Evolutionary conservation across 2,797 vertebrate genomes (phyloP), one percentile per base, ranked within the genome.

Genomic region (Pangasius macronema): DNA sequence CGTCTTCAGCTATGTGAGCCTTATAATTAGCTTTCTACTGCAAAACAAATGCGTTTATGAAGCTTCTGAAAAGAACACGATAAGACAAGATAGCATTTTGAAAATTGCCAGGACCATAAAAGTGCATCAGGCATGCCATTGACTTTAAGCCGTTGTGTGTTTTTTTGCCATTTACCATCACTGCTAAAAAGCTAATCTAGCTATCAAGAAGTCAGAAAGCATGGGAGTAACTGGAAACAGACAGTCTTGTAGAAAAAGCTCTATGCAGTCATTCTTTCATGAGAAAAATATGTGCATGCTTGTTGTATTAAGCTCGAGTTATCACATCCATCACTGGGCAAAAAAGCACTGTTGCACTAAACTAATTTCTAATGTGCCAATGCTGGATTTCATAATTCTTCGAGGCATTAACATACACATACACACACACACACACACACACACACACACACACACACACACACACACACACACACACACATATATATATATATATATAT

Each of bases 31-130:
- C n/a, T 67, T 61, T 36, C 22, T 65, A 42, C 39, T 59, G 53
- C 68, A 76, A 88, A 90, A 84, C 82, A 81, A 80, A 82, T 65
- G 30, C 75, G 70, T 57, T 86, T 86, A 90, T 76, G 7, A 53
- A 85, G 83, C 83, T 88, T 88, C 82, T 73, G 36, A 82, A 83
- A 27, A 85, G 46, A 59, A 61, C 36, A 61, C 33, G 8, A 77
- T 76, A 55, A 81, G 61, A 53, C 77, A 87, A 27, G 59, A 84
- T 49, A 86, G 20, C 76, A 59, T 80, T 80, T 57, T 3, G 51
- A 57, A 79, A 77, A 92, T 82, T 51, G 91, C 49, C 79, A 49
- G 39, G 63, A 83, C 79, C 72, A 46, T 57, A 82, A 63, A 33
- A 42, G 33, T 24, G 24, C 70, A 63, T 81, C 27, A 75, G 86